Percentiles rank a stretch among this genome's conserved stretches.
phyloP scores from a whole-genome alignment of 2,888 invertebrate species.

The Gortyna flavago region DNA sequence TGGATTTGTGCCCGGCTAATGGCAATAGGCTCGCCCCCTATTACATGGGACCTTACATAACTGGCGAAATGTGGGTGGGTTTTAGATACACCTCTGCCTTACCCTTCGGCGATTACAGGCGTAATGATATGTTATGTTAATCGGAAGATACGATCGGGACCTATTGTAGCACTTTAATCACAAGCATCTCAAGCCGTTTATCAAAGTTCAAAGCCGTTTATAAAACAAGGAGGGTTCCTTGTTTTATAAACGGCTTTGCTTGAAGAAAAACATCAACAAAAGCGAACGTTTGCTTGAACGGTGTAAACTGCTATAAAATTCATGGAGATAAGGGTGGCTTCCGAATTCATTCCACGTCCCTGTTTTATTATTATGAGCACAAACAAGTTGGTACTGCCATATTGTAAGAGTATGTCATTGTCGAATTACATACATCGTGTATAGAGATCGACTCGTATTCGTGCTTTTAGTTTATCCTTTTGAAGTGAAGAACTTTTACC shows the following conservation, averaged over 20 bases:
- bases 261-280: conserved; percentile 6
- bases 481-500: background rate
- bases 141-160: background rate
- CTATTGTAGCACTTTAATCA: background rate
- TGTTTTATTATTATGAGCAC: conserved; percentile 3
- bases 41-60: too few species aligned
- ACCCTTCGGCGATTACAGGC: background rate
- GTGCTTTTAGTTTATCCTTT: background rate
- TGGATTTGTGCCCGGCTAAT: too few species aligned
- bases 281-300: background rate
- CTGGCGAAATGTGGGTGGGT: too few species aligned
- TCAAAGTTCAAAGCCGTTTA: background rate
- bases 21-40: too few species aligned
- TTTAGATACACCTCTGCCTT: too few species aligned
- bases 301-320: conserved; percentile 30
- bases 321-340: conserved; percentile 14
- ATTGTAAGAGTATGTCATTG: background rate
- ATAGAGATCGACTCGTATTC: background rate
- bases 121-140: background rate
- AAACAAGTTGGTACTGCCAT: conserved; percentile 15
- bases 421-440: background rate
- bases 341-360: conserved; percentile 1
- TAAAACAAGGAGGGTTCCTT: too few species aligned
- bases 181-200: background rate
- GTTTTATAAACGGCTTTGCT: too few species aligned